phyloP scores from a whole-genome alignment of 2,888 invertebrate species.

The Campoletis raptor region DNA sequence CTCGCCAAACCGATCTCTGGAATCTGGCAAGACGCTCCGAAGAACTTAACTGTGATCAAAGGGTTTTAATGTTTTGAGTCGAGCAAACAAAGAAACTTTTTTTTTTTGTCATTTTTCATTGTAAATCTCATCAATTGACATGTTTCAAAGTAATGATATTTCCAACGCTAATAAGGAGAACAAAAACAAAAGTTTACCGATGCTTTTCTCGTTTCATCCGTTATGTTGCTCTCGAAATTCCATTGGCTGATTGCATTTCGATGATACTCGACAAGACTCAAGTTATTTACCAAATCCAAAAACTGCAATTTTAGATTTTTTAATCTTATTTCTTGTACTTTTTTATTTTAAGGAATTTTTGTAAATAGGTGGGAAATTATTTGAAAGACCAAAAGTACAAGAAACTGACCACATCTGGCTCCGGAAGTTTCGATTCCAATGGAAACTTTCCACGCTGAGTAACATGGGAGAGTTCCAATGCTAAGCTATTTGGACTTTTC shows the following conservation, averaged over 20 bases:
- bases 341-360: background rate
- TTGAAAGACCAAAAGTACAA: background rate
- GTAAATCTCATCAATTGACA: background rate
- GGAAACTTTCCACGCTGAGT: conserved; percentile 33
- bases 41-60: conserved; percentile 57
- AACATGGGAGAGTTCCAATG: conserved; percentile 16
- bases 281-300: conserved; percentile 63
- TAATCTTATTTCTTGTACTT: background rate
- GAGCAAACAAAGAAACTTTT: background rate
- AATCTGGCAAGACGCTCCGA: conserved; percentile 65
- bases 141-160: background rate
- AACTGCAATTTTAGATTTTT: conserved; percentile 43
- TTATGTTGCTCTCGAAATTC: conserved; percentile 71
- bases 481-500: conserved; percentile 31
- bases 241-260: conserved; percentile 67
- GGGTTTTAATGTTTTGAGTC: background rate
- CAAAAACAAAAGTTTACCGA: conserved; percentile 50
- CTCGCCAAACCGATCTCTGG: conserved; percentile 67
- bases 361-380: background rate
- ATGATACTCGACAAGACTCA: conserved; percentile 65
- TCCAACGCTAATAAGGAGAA: background rate
- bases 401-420: conserved; percentile 64
- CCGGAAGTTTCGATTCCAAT: conserved; percentile 59
- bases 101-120: background rate
- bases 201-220: conserved; percentile 56